Evolutionary conservation across 2,888 invertebrate genomes (phyloP), one percentile per base, ranked within the genome.

Genomic region (Steromphala cineraria): DNA sequence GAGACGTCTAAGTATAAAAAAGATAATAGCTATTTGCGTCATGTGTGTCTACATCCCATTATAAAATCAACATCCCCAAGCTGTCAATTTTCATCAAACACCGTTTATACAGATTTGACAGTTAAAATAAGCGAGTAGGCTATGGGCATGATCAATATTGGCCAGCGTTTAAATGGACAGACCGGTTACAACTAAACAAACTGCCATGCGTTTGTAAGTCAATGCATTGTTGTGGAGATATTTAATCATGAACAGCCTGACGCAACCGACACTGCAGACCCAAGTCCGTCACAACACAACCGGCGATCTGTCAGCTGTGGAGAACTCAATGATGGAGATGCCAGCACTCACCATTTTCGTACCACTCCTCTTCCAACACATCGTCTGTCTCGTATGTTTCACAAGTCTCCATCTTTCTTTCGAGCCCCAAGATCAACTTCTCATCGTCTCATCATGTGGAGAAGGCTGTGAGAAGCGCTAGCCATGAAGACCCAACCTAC

Each of bases 261-360:
- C 46, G 46, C 13, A 46, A 46, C 46, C 46, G 5, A 46, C 46
- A 46, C 5, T 46, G 13, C 13, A 46, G 13, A 46, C 46, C 46
- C 10, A 62, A 15, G 21, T 46, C 2, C 31, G 19, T 53, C n/a
- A 53, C 46, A 46, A 46, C 46, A 46, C 46, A 46, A 13, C 46
- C 46, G 46, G 46, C 46, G 5, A 46, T 46, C 46, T 46, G 46
- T 46, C 46, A 46, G 46, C 46, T 46, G 46, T 10, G 13, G 46
- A 75, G 31, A 24, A 46, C 53, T 56, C 24, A 40, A 24, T 10
- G 56, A 15, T 24, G n/a, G 28, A 36, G 53, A 53, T 4, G 21
- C 52, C n/a, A 5, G 13, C 24, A 81, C 88, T 86, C 82, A 89
- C 89, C 87, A 77, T 87, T 88, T 77, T 88, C 87, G 79, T 89